Percentiles rank a stretch among this genome's conserved stretches.
Conservation (phyloP, 2,888 invertebrate species). For the Tipula unca region DNA sequence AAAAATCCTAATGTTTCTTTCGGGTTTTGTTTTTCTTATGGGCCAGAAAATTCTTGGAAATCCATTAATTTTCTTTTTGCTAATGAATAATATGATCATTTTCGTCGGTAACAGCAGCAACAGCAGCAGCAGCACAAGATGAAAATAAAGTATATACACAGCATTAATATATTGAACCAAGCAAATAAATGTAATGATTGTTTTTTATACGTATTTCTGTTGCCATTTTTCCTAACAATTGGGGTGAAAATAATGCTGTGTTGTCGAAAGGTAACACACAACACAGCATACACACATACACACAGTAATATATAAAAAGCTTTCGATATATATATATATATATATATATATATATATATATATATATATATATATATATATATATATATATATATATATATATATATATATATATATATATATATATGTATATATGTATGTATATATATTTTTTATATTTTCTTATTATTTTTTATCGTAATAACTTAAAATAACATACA, state of each 20-base stretch:
- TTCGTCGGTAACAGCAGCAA: background rate
- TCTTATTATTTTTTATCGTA: background rate
- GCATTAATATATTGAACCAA: background rate
- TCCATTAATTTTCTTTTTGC: background rate
- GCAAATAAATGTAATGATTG: background rate
- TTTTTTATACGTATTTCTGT: background rate
- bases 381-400: background rate
- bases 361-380: background rate
- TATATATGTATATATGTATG: background rate
- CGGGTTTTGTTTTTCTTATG: background rate
- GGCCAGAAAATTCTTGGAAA: background rate
- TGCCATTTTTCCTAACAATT: background rate
- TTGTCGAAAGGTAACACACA: background rate
- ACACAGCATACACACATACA: background rate
- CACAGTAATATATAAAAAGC: background rate
- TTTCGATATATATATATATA: background rate
- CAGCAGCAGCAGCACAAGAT: background rate
- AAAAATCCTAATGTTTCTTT: background rate
- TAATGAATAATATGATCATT: background rate
- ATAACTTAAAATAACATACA: slow-evolving; percentile 9
- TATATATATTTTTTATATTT: background rate
- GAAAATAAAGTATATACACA: background rate
- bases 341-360: background rate
- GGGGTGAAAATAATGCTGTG: background rate
- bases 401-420: background rate